Base-by-base conservation (phyloP, 2,888 invertebrate species). In the Drosophila robusta region DNA sequence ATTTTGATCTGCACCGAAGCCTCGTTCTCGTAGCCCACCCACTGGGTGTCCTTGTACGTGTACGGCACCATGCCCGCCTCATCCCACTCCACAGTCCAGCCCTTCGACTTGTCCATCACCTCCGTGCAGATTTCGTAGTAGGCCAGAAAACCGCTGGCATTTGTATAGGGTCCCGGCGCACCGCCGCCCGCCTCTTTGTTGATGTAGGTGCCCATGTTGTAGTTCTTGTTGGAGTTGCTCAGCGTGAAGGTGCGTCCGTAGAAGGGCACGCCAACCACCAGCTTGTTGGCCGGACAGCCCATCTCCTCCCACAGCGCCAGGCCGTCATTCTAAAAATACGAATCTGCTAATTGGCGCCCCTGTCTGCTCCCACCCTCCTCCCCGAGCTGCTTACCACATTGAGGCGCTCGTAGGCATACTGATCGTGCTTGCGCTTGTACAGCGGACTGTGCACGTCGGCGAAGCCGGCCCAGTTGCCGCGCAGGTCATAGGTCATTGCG, bases 121-220 rank as follows among this genome's bases (percentile, higher is more conserved):
- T 95, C 95, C 0, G 95, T 94, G 89, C 97, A 97, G 77, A 97
- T 97, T 79, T 97, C 97, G 87, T 97, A 97, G 89, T 97, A 97
- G 52, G 97, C 95, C 91, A 97, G 94, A 91, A 97, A 97, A 62
- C 97, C 97, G 63, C 96, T 95, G 24, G 97, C 97, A 71, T 96
- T 96, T 0, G 97, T 98, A 89, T 95, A 98, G 1, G 96, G 95
- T 0, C 97, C 97, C 0, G 97, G 96, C 12, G 94, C 94, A 0
- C 97, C 98, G 22, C 97, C 97, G 0, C 96, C 97, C 4, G 97
- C 97, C 93, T 97, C 98, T 91, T 97, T 97, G 91, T 97, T 97
- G 89, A 98, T 97, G 90, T 96, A 97, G 0, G 97, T 97, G 34
- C 97, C 97, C 39, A 96, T 94, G 52, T 95, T 95, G 90, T 97